Base-by-base conservation (phyloP, 2,888 invertebrate genomes). In the Helicoverpa assulta region DNA sequence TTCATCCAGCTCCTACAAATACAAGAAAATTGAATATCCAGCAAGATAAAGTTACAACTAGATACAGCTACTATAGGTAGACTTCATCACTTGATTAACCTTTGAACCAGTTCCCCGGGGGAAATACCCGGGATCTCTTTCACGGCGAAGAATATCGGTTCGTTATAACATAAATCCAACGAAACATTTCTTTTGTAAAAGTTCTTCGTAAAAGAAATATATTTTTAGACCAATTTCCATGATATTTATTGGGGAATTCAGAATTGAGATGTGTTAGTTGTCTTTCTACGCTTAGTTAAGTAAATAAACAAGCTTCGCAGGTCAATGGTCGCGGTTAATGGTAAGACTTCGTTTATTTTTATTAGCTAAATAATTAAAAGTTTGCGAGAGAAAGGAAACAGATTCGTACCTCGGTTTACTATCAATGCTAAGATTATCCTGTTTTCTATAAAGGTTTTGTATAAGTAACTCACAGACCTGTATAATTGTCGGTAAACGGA, bases 111-210 rank as follows among this genome's bases (percentile, higher is more conserved):
- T 37, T 51, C 5, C 5, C 40, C 78, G 29, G 12, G 53, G 60
- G 52, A 14, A 54, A 62, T 26, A 61, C 47, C 68, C 59, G 56
- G 7, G 59, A 58, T 56, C 67, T 73, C 55, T 63, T 71, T 71
- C 64, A 58, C 51, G 18, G 16, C 14, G 40, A 40, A 66, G 61
- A 43, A 63, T 73, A 71, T 72, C 53, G 29, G 62, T 80, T 82
- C 73, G 60, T 78, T 75, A 75, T 58, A 63, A 67, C 55, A 80
- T 67, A 74, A 72, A 65, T 68, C 59, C 68, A 33, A 61, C 18
- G 51, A 60, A 56, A 70, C 52, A 19, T 71, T 59, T 50, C 10
- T 51, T 55, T 26, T 50, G 19, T 51, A 19, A 37, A 43, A 61
- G 21, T 40, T 60, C 51, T 40, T 7, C 33, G 59, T 50, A 19